These are phyloP conservation scores for Centrocercus urophasianus DNA, from an alignment of 2,113 vertebrate genomes.

Conservation along the genomic window DNA sequence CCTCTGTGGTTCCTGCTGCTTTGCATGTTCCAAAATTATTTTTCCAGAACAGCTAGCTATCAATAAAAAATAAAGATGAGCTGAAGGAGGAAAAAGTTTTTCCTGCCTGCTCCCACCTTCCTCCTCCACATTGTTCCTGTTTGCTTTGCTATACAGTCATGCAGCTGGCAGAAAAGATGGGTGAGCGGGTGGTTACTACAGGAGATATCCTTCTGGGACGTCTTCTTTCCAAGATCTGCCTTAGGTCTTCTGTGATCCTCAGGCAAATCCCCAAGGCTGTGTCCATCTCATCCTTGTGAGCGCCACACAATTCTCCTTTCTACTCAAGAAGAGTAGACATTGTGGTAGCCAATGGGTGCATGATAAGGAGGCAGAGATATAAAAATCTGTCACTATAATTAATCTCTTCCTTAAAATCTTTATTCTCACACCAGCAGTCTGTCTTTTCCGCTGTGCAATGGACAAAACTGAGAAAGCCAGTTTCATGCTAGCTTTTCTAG, in stretches of 20 bases:
- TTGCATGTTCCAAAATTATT: constrained; percentile 58
- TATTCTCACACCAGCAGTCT: neutral
- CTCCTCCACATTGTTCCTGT: neutral
- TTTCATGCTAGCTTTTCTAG: neutral
- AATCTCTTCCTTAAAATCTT: neutral
- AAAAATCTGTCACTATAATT: neutral
- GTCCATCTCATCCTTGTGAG: neutral
- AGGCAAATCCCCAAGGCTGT: neutral
- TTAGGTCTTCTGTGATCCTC: neutral
- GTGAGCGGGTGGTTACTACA: neutral
- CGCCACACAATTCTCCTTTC: neutral
- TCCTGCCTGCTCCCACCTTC: constrained; percentile 35
- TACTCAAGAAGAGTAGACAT: neutral
- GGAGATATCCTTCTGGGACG: neutral
- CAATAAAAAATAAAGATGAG: constrained; percentile 35
- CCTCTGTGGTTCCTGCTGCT: constrained; percentile 53
- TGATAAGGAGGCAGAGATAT: neutral
- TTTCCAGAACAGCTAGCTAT: constrained; percentile 68
- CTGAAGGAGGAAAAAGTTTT: neutral
- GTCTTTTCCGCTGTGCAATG: neutral
- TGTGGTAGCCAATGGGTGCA: fast-evolving
- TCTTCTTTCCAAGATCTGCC: neutral
- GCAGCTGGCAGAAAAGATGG: neutral
- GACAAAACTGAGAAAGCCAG: neutral
- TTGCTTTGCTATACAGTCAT: neutral